Conservation (phyloP, 2,888 invertebrate genomes). For the Rhopalosiphum nymphaeae region DNA sequence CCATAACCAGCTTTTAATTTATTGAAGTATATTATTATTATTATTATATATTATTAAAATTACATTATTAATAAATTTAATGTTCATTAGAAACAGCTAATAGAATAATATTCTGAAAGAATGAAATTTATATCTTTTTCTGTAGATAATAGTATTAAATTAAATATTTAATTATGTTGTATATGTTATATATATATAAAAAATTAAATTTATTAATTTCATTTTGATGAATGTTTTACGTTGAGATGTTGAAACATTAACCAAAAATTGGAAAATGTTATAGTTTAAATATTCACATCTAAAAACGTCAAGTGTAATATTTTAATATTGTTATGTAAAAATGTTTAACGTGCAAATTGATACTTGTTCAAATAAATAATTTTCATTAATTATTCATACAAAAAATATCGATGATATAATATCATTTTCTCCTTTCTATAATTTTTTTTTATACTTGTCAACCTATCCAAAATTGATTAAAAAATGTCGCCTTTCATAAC, state of each 20-base stretch:
- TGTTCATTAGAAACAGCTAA: neutral
- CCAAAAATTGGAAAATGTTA: neutral
- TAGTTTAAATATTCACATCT: too few relatives aligned
- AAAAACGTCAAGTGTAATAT: neutral
- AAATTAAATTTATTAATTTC: neutral
- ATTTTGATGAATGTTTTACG: neutral
- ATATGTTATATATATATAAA: neutral
- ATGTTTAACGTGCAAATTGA: neutral
- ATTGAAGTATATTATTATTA: neutral
- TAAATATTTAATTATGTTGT: neutral
- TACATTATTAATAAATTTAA: neutral
- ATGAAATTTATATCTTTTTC: neutral
- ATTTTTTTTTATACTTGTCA: conserved; percentile 28
- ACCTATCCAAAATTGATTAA: conserved; percentile 42
- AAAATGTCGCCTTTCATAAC: conserved; percentile 10
- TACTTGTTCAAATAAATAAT: conserved; percentile 6
- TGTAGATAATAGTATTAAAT: neutral
- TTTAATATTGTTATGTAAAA: neutral
- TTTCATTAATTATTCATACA: conserved; percentile 31
- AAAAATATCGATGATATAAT: neutral
- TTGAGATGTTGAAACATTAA: neutral
- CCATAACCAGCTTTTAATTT: neutral
- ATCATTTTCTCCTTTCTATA: neutral
- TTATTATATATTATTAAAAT: neutral
- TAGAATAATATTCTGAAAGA: neutral